A percentile compares a stretch with the other conserved stretches of the same genome.
These are phyloP conservation scores for Poeciliopsis gracilis DNA, from an alignment of 2,797 vertebrate genomes.

Conservation along the genomic window DNA sequence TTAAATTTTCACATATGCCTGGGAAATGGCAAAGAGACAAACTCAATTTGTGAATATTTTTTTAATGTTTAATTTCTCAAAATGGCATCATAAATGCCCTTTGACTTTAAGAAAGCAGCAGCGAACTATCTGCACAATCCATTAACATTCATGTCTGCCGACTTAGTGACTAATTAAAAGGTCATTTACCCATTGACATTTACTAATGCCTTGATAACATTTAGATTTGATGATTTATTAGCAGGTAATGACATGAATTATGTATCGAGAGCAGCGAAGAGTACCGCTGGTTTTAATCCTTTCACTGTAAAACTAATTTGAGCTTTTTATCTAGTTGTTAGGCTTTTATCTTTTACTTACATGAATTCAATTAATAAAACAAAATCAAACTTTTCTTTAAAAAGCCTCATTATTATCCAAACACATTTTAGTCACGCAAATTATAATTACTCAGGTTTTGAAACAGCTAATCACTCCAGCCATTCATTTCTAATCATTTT, in stretches of 20 bases:
- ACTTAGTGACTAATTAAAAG: conserved; percentile 36
- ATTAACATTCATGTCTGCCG: conserved; percentile 23
- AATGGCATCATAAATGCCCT: background rate
- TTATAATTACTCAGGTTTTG: background rate
- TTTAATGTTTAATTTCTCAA: background rate
- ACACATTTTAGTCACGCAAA: background rate
- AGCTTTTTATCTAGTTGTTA: background rate
- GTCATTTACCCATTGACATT: conserved; percentile 28
- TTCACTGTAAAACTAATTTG: background rate
- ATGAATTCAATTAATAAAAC: background rate
- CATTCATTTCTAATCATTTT: background rate
- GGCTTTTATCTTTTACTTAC: background rate
- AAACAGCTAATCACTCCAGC: background rate
- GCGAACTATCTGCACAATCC: background rate
- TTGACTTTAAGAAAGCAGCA: conserved; percentile 8
- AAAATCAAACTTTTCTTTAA: background rate
- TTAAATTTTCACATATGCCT: background rate
- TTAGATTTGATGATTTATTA: conserved; percentile 15
- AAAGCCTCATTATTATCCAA: background rate
- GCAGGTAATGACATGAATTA: conserved; percentile 26
- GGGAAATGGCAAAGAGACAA: background rate
- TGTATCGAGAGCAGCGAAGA: conserved; percentile 28
- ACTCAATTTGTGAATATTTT: background rate
- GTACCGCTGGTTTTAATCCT: background rate
- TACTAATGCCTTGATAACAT: conserved; percentile 36